Conservation (phyloP, 2,888 invertebrate species). For the Apamea epomidion region DNA sequence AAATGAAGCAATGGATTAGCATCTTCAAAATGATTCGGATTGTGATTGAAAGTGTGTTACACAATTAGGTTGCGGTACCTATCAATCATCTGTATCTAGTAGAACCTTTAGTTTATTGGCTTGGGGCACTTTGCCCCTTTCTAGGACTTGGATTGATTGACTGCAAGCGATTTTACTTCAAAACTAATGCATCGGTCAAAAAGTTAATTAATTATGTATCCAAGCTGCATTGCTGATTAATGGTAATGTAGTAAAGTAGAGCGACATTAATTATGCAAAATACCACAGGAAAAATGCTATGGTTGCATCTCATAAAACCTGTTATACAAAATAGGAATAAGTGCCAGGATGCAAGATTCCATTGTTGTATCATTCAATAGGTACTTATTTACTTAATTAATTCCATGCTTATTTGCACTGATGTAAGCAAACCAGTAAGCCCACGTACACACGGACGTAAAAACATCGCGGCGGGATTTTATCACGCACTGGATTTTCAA, state of each 20-base stretch:
- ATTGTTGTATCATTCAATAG: slow-evolving; percentile 28
- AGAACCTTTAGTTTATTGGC: not conserved
- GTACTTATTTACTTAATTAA: slow-evolving; percentile 19
- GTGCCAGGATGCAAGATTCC: slow-evolving; percentile 10
- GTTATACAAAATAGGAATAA: slow-evolving; percentile 18
- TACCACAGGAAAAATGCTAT: slow-evolving; percentile 8
- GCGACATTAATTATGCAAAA: slow-evolving; percentile 16
- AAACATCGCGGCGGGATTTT: not conserved
- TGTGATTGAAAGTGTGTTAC: too few relatives aligned
- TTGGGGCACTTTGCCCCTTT: not conserved
- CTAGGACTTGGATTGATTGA: not conserved
- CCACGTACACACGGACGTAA: not conserved
- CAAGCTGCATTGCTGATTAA: slow-evolving; percentile 12
- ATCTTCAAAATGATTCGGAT: too few relatives aligned
- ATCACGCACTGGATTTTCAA: too few relatives aligned
- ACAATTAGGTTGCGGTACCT: too few relatives aligned
- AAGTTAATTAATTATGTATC: not conserved
- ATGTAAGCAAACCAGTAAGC: slow-evolving; percentile 18
- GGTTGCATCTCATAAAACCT: slow-evolving; percentile 10
- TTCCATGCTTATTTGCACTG: not conserved
- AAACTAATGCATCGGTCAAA: not conserved
- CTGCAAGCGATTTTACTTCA: not conserved
- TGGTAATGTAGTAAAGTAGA: not conserved
- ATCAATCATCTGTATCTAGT: not conserved
- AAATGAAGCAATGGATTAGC: too few relatives aligned